Percentiles rank a stretch among this genome's conserved stretches.
These are phyloP conservation scores for Oryzias dopingdopingensis DNA, from an alignment of 2,797 vertebrate species.

Conservation along the genomic window DNA sequence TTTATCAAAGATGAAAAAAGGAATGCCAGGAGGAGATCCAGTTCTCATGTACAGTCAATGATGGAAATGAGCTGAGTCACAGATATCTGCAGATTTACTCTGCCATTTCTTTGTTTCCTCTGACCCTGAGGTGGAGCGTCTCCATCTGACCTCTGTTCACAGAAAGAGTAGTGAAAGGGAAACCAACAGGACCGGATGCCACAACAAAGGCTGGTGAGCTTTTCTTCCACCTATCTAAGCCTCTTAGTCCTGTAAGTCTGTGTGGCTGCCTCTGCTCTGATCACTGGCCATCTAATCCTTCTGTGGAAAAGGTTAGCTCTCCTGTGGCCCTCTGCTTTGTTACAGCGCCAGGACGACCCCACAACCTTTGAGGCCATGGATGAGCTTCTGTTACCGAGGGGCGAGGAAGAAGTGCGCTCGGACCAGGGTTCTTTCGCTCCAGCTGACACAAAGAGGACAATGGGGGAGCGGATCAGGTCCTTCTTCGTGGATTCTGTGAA, in stretches of 20 bases:
- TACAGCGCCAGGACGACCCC: slow-evolving; percentile 30
- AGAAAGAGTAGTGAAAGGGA: neutral
- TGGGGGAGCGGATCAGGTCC: slow-evolving; percentile 57
- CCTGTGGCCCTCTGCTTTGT: slow-evolving; percentile 32
- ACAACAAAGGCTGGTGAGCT: slow-evolving; percentile 52
- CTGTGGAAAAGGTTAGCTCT: slow-evolving; percentile 35
- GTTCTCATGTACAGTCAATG: too few species aligned
- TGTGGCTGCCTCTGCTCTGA: slow-evolving; percentile 18
- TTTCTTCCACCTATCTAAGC: slow-evolving; percentile 59
- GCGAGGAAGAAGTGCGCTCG: slow-evolving; percentile 59
- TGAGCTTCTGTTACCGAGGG: slow-evolving; percentile 69
- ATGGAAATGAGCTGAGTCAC: neutral
- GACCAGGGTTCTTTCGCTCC: slow-evolving; percentile 38
- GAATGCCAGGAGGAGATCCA: too few species aligned
- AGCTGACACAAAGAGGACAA: slow-evolving; percentile 22
- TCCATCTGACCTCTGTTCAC: neutral
- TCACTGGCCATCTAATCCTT: slow-evolving; percentile 63
- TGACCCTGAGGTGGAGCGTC: neutral
- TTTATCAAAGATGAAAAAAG: too few species aligned
- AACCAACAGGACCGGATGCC: slow-evolving; percentile 26
- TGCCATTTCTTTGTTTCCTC: neutral
- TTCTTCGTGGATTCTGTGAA: slow-evolving; percentile 25
- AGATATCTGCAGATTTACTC: neutral
- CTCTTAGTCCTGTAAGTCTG: slow-evolving; percentile 65
- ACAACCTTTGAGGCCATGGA: slow-evolving; percentile 59